Evolutionary conservation across 2,113 vertebrate genomes (phyloP).

Genomic region (Varanus salvator): DNA sequence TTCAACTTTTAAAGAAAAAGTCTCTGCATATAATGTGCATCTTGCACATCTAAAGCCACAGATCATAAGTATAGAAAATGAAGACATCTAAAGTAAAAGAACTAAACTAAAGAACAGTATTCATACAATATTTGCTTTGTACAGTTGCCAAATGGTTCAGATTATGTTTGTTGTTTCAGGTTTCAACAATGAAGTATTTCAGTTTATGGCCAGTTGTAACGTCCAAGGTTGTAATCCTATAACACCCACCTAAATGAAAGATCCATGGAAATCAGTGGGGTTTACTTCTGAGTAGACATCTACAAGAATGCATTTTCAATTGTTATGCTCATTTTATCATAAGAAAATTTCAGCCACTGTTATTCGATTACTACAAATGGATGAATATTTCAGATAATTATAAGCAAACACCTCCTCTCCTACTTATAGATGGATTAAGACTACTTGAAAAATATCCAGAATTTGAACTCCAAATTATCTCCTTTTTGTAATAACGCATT

Average conservation of each 20-base stretch:
- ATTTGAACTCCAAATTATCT: slow-evolving; percentile 14
- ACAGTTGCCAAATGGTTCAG: neutral
- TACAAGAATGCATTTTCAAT: neutral
- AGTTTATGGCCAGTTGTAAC: neutral
- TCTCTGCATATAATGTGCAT: neutral
- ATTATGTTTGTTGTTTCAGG: neutral
- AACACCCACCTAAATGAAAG: neutral
- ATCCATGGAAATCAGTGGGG: neutral
- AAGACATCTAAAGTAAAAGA: neutral
- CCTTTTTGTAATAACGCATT: slow-evolving; percentile 28
- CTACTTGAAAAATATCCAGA: slow-evolving; percentile 41
- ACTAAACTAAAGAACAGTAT: no score
- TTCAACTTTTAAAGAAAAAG: neutral
- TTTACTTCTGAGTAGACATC: neutral
- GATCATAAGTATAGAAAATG: neutral
- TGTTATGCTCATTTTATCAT: neutral
- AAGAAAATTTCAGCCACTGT: neutral
- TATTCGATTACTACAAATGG: neutral
- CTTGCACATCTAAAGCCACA: neutral
- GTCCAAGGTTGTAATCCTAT: neutral
- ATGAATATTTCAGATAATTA: neutral
- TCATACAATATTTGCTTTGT: no score
- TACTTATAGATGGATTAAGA: neutral
- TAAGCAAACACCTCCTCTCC: neutral
- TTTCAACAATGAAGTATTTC: neutral